Conservation (phyloP, 92 coral and sea anemone genomes). For the Ricordea florida region DNA sequence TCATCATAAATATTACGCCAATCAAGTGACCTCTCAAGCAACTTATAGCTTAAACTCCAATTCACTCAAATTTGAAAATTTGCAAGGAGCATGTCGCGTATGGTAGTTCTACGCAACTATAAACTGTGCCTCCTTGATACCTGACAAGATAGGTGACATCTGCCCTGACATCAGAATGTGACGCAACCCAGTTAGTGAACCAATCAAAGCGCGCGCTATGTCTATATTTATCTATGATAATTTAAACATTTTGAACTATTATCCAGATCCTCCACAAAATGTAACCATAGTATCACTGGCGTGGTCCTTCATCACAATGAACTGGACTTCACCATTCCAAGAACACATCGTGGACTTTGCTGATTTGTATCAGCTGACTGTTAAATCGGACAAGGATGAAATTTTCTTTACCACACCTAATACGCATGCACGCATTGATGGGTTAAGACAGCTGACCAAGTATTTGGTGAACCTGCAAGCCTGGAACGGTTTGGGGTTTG, state of each 20-base stretch:
- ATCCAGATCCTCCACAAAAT: conserved; percentile 44
- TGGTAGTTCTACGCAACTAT: too few species aligned
- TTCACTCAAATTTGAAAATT: too few species aligned
- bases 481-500: conserved; percentile 50
- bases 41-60: too few species aligned
- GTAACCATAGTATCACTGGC: conserved; percentile 39
- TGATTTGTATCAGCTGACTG: conserved; percentile 35
- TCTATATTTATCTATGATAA: too few species aligned
- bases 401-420: conserved; percentile 5
- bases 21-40: too few species aligned
- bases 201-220: too few species aligned
- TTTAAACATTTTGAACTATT: neutral
- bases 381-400: conserved; percentile 9
- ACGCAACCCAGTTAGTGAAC: too few species aligned
- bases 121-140: too few species aligned
- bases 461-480: conserved; percentile 59
- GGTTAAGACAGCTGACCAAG: conserved; percentile 58
- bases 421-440: conserved; percentile 42
- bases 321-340: conserved; percentile 77
- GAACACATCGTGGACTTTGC: conserved; percentile 25
- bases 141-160: too few species aligned
- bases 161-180: too few species aligned
- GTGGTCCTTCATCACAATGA: conserved; percentile 59
- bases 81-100: too few species aligned
- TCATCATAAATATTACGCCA: too few species aligned